Conservation (phyloP, 2,888 invertebrate species). For the Mesorhabditis spiculigera region DNA sequence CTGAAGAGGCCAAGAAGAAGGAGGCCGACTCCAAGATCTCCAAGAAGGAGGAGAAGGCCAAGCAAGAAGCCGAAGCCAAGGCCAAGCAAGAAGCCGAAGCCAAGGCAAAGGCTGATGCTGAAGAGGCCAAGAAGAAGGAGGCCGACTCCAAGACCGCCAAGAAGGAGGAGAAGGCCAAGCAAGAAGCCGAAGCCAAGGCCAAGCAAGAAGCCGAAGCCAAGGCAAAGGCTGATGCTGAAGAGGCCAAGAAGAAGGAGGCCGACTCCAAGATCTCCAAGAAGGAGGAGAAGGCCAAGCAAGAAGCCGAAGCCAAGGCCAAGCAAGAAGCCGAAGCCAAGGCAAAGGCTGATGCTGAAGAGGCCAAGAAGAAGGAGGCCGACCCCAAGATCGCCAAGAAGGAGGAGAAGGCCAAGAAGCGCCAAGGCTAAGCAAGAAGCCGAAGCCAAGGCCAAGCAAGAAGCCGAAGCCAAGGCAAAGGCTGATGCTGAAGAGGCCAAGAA, state of each 20-base stretch:
- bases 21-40: background rate
- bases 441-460: too few species aligned
- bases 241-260: background rate
- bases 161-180: background rate
- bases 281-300: background rate
- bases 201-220: background rate
- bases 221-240: background rate
- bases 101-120: background rate
- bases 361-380: background rate
- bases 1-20: background rate
- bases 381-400: background rate
- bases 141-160: background rate
- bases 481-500: constrained; percentile 15
- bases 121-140: background rate
- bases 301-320: background rate
- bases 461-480: background rate
- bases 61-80: background rate
- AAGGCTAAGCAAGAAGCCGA: background rate
- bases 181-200: background rate
- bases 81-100: background rate
- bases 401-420: background rate
- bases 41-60: background rate
- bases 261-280: background rate
- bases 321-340: background rate
- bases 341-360: background rate